phyloP scores from a whole-genome alignment of 2,888 invertebrate species.

The Pseudanteris insignis region DNA sequence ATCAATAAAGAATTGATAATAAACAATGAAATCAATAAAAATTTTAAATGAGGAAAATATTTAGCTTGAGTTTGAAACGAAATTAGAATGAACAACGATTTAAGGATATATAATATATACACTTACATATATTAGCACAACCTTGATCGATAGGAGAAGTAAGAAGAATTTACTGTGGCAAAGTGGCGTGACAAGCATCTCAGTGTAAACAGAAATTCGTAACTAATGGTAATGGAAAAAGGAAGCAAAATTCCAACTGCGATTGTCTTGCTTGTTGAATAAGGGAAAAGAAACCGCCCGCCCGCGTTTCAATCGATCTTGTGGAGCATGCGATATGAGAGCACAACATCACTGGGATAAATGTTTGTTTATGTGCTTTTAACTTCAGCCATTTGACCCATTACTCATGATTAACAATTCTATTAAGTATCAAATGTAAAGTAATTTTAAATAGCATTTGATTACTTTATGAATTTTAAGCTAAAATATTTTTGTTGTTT shows the following conservation, averaged over 20 bases:
- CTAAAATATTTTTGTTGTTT: too few relatives aligned
- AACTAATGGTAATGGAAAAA: constrained; percentile 3
- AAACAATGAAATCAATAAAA: too few relatives aligned
- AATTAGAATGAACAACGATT: too few relatives aligned
- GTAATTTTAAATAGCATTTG: too few relatives aligned
- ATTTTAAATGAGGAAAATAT: too few relatives aligned
- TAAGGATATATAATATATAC: too few relatives aligned
- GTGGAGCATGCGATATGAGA: constrained; percentile 14
- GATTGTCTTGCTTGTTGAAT: constrained; percentile 24
- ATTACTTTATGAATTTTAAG: too few relatives aligned
- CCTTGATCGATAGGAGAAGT: constrained; percentile 25
- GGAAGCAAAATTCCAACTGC: constrained; percentile 5
- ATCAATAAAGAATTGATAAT: too few relatives aligned
- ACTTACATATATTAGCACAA: constrained; percentile 5
- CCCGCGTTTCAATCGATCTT: constrained; percentile 38
- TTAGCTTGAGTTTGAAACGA: too few relatives aligned
- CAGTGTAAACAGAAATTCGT: constrained; percentile 12
- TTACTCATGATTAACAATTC: too few relatives aligned
- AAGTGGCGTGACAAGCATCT: constrained; percentile 3
- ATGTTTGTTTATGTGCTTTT: constrained; percentile 11
- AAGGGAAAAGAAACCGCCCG: constrained; percentile 35
- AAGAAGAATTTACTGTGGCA: background rate
- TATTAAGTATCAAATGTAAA: too few relatives aligned
- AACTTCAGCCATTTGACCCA: background rate
- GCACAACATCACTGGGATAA: constrained; percentile 13